Percentiles rank a stretch among this genome's conserved stretches.
Conservation (phyloP, 2,888 invertebrate genomes). For the Hanleya hanleyi region DNA sequence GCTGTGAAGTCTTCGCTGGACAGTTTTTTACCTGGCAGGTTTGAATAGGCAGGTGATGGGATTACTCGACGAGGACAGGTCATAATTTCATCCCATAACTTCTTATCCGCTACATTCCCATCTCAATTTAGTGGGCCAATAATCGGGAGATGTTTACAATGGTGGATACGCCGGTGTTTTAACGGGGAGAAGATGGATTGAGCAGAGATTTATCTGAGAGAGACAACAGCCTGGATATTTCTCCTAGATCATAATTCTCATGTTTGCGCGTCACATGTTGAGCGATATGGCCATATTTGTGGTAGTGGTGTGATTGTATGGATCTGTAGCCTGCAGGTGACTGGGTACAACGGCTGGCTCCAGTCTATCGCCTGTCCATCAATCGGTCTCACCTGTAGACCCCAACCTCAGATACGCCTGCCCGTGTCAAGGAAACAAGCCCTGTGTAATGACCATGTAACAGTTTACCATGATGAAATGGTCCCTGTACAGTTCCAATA, state of each 20-base stretch:
- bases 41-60: background rate
- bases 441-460: no score
- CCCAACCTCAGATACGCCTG: background rate
- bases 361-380: background rate
- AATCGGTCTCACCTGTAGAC: background rate
- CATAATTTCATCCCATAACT: no score
- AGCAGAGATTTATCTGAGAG: no score
- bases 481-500: background rate
- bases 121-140: no score
- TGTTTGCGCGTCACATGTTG: constrained; percentile 5
- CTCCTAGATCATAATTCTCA: background rate
- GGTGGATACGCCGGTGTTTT: no score
- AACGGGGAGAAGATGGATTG: no score
- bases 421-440: no score
- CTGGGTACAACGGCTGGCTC: background rate
- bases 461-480: constrained; percentile 2
- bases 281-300: constrained; percentile 1
- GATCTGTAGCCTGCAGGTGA: background rate
- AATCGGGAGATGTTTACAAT: no score
- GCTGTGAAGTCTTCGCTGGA: background rate
- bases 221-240: no score
- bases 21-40: background rate
- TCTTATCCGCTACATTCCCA: no score
- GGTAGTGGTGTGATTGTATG: background rate
- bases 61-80: background rate